Evolutionary conservation across 1,140 invertebrate genomes (phyloP).

Genomic region (Pissodes strobi): DNA sequence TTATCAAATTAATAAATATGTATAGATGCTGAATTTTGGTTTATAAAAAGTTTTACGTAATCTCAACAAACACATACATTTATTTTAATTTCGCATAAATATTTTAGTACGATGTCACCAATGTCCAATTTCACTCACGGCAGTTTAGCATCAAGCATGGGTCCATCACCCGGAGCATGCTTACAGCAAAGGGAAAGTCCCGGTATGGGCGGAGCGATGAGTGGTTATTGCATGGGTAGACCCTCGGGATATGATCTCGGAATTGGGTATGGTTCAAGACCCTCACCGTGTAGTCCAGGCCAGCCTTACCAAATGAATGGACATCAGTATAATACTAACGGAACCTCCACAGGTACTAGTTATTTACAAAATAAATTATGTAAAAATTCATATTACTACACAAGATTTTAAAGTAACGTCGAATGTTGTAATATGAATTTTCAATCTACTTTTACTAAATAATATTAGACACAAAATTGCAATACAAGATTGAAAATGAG

Average conservation of each 20-base stretch:
- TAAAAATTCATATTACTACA: too few species aligned
- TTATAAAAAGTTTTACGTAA: too few species aligned
- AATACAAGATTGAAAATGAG: too few species aligned
- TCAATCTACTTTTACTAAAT: too few species aligned
- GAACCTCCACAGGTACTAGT: slow-evolving; percentile 62
- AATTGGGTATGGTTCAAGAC: slow-evolving; percentile 66
- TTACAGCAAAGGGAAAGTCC: slow-evolving; percentile 69
- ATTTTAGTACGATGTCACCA: slow-evolving; percentile 61
- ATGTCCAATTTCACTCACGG: slow-evolving; percentile 61
- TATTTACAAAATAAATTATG: not conserved
- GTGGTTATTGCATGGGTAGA: slow-evolving; percentile 64
- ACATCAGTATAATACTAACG: slow-evolving; percentile 67
- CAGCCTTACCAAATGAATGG: slow-evolving; percentile 66
- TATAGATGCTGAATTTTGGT: too few species aligned
- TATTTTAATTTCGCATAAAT: too few species aligned
- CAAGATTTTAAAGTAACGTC: not conserved
- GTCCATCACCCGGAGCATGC: slow-evolving; percentile 64
- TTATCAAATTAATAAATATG: too few species aligned
- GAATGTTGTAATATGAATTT: too few species aligned
- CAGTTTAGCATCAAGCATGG: slow-evolving; percentile 58
- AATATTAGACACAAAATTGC: too few species aligned
- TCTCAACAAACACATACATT: too few species aligned
- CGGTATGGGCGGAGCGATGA: slow-evolving; percentile 50
- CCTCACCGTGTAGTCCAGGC: slow-evolving; percentile 67
- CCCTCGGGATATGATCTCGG: slow-evolving; percentile 68